phyloP scores from a whole-genome alignment of 2,113 vertebrate species.

The Anarhynchus alexandrinus region DNA sequence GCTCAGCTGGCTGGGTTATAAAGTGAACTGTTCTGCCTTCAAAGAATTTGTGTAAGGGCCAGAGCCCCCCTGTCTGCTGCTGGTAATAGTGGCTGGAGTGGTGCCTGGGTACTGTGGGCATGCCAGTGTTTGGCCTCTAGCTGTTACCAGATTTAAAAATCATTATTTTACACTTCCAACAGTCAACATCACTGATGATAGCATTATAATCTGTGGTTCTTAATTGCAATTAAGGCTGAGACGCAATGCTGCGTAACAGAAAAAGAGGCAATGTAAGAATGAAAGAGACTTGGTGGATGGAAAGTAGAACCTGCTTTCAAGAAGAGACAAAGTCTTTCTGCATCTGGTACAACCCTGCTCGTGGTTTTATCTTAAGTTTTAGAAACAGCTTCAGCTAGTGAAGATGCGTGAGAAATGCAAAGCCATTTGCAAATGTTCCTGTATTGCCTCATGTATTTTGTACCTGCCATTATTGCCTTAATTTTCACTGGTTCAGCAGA shows the following conservation, averaged over 20 bases:
- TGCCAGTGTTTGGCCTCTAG: background rate
- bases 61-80: background rate
- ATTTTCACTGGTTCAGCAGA: background rate
- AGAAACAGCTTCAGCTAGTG: background rate
- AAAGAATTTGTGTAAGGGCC: background rate
- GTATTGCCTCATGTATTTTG: background rate
- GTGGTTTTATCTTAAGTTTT: background rate
- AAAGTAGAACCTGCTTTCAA: background rate
- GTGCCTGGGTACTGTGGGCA: background rate
- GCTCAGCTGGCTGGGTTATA: background rate
- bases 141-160: background rate
- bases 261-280: background rate
- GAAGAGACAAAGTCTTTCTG: background rate
- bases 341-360: background rate
- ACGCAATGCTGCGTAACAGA: background rate
- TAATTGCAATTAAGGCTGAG: background rate
- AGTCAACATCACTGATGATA: background rate
- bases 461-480: background rate
- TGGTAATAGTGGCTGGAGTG: background rate
- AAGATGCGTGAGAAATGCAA: background rate
- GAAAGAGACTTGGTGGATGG: background rate
- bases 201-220: background rate
- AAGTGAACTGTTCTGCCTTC: background rate
- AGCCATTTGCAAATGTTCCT: background rate
- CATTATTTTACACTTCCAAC: background rate